A percentile compares a stretch with the other conserved stretches of the same genome.
These are phyloP conservation scores for Cantharis nigra DNA, from an alignment of 2,888 invertebrate species.

Conservation along the genomic window DNA sequence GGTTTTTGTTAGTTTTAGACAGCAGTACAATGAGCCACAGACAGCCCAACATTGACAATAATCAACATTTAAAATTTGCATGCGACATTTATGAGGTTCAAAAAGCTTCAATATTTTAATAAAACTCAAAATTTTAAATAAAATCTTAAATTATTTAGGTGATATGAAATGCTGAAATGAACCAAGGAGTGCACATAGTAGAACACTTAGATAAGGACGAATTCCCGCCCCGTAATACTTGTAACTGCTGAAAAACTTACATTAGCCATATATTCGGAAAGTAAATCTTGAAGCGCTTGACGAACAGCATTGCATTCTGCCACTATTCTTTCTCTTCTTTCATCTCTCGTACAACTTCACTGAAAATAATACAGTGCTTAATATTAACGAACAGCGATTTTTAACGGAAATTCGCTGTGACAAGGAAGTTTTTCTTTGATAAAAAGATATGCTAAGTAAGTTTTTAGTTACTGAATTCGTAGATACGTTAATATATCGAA, in stretches of 20 bases:
- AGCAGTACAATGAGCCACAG: background rate
- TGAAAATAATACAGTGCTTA: no score
- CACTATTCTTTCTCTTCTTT: slow-evolving; percentile 93
- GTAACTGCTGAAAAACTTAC: slow-evolving; percentile 70
- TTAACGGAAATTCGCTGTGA: no score
- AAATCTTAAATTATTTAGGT: background rate
- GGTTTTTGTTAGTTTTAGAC: background rate
- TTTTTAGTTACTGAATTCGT: no score
- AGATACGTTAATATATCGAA: no score
- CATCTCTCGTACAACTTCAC: slow-evolving; percentile 95
- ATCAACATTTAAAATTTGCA: background rate
- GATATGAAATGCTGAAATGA: slow-evolving; percentile 12
- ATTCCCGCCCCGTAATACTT: slow-evolving; percentile 62
- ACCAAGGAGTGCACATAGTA: slow-evolving; percentile 40
- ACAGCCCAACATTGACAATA: background rate
- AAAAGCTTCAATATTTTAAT: background rate
- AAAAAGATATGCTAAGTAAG: no score
- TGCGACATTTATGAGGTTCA: background rate
- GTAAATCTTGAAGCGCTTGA: slow-evolving; percentile 94
- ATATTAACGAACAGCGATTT: no score
- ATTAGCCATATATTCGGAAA: slow-evolving; percentile 97
- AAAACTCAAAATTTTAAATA: background rate
- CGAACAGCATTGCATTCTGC: slow-evolving; percentile 98
- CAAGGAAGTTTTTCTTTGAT: no score
- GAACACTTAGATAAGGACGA: slow-evolving; percentile 42